Percentiles rank a stretch among this genome's conserved stretches.
phyloP scores from a whole-genome alignment of 2,113 vertebrate genomes.

The Caranx ignobilis region DNA sequence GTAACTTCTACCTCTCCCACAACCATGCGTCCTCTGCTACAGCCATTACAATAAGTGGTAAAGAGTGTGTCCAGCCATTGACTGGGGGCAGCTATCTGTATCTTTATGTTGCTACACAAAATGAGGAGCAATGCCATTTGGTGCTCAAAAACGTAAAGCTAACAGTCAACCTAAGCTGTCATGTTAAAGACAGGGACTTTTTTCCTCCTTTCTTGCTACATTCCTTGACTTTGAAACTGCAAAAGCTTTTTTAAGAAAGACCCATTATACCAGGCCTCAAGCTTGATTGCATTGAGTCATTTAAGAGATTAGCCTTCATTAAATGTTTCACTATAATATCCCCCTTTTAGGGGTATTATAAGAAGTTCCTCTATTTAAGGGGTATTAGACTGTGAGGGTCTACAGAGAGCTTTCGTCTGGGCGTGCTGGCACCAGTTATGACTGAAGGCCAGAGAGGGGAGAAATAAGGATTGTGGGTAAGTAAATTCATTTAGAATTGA shows the following conservation, averaged over 20 bases:
- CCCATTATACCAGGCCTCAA: constrained; percentile 54
- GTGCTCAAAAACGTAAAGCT: constrained; percentile 33
- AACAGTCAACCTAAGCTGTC: constrained; percentile 23
- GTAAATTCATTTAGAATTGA: constrained; percentile 24
- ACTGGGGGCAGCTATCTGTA: not conserved
- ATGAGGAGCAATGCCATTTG: not conserved
- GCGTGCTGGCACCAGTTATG: constrained; percentile 35
- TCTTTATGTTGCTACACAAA: not conserved
- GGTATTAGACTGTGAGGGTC: constrained; percentile 43
- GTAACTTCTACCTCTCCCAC: not conserved
- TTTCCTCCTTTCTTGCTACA: not conserved
- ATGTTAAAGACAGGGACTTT: constrained; percentile 7
- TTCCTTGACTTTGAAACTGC: constrained; percentile 32
- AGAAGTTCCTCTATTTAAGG: constrained; percentile 46
- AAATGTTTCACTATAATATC: constrained; percentile 66
- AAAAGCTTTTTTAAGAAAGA: constrained; percentile 32
- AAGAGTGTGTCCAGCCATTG: not conserved
- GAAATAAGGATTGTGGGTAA: constrained; percentile 16
- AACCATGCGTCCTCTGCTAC: not conserved
- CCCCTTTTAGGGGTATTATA: constrained; percentile 53
- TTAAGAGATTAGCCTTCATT: constrained; percentile 70
- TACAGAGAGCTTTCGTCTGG: constrained; percentile 28
- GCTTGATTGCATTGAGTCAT: constrained; percentile 74
- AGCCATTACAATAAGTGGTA: not conserved
- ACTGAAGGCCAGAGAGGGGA: constrained; percentile 5